Percentiles rank a stretch among this genome's conserved stretches.
Evolutionary conservation across 1,140 invertebrate species (phyloP).

Genomic region (Ceratosolen solmsi): DNA sequence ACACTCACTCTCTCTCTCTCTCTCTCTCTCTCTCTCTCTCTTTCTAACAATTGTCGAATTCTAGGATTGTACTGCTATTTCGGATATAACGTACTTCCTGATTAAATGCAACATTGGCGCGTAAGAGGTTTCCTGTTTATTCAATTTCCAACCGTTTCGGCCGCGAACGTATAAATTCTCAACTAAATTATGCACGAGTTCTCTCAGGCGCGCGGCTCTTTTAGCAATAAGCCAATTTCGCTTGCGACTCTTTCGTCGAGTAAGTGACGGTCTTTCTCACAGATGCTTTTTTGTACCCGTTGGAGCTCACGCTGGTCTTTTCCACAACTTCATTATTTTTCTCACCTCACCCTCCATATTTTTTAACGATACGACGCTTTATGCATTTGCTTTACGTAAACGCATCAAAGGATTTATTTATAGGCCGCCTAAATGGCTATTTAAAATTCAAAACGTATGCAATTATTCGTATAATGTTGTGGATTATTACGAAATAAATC

Average conservation of each 20-base stretch:
- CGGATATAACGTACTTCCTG: conserved; percentile 37
- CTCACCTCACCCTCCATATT: neutral
- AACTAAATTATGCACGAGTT: conserved; percentile 17
- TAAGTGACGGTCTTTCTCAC: neutral
- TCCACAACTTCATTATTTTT: neutral
- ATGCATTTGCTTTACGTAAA: neutral
- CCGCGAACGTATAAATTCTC: conserved; percentile 19
- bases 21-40: neutral
- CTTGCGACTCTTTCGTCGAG: neutral
- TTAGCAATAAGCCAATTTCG: conserved; percentile 17
- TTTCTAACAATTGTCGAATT: neutral
- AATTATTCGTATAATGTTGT: neutral
- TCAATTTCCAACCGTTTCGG: conserved; percentile 3
- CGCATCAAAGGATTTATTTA: neutral
- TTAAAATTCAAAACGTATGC: neutral
- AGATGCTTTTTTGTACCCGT: too few species aligned
- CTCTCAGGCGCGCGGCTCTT: neutral
- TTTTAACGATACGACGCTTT: neutral
- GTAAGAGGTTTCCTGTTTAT: conserved; percentile 46
- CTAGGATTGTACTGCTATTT: conserved; percentile 8
- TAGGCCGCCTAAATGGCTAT: neutral
- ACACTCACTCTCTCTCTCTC: neutral
- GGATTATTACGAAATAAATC: neutral
- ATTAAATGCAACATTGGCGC: conserved; percentile 45
- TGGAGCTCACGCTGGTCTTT: neutral